Conservation (phyloP, 1,140 invertebrate genomes). For the Zaprionus lachaisei region DNA sequence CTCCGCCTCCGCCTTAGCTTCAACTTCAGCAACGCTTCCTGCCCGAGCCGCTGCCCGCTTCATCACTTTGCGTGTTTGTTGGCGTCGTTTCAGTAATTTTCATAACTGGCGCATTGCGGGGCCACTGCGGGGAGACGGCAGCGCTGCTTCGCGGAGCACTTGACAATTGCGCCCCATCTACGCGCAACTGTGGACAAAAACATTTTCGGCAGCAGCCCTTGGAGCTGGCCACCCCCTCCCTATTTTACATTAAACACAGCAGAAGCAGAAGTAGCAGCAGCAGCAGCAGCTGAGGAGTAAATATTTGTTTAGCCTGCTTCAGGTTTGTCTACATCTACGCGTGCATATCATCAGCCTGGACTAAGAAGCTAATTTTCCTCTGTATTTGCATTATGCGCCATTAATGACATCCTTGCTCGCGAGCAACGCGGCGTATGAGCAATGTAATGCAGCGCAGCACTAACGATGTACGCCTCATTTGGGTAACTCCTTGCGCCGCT, state of each 20-base stretch:
- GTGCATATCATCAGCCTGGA: conserved; percentile 30
- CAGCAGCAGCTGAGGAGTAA: conserved; percentile 47
- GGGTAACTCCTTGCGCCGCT: conserved; percentile 69
- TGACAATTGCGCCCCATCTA: conserved; percentile 63
- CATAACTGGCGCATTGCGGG: conserved; percentile 65
- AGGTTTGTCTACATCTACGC: conserved; percentile 35
- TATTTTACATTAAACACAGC: conserved; percentile 46
- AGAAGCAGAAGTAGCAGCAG: conserved; percentile 14
- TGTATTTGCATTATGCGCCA: conserved; percentile 65
- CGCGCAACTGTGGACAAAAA: conserved; percentile 70
- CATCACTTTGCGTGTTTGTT: conserved; percentile 52
- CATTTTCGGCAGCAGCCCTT: conserved; percentile 57
- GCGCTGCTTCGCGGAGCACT: conserved; percentile 46
- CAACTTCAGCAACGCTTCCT: background rate
- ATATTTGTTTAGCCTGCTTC: conserved; percentile 64
- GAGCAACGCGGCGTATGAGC: conserved; percentile 34
- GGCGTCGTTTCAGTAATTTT: conserved; percentile 81
- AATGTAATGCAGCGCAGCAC: conserved; percentile 8
- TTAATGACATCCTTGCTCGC: conserved; percentile 63
- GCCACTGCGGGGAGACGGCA: conserved; percentile 7
- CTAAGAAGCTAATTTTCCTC: conserved; percentile 42
- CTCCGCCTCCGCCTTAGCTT: conserved; percentile 21
- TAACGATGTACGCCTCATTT: conserved; percentile 61
- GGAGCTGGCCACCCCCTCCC: background rate
- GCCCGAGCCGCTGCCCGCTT: conserved; percentile 2